Evolutionary conservation across 2,888 invertebrate genomes (phyloP), one percentile per base, ranked within the genome.

Genomic region (Matsumyia berberina): DNA sequence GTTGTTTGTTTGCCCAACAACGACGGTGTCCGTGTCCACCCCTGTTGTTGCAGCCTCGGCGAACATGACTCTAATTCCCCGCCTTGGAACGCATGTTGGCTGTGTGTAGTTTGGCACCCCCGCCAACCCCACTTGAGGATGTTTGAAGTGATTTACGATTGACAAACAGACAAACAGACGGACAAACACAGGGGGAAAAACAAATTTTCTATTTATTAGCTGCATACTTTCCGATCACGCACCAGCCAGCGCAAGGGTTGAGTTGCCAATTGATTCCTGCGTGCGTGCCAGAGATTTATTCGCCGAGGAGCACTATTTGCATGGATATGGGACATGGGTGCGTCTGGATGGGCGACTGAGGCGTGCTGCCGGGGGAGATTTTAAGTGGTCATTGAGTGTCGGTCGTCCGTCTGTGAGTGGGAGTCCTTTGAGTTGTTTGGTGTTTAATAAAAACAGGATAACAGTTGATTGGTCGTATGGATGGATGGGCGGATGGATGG

Each of bases 81-180:
- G 70, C 6, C 53, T 55, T 57, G 17, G 67, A 44, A 70, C 74
- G 74, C 74, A 76, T 80, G 85, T 78, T 74, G 39, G 62, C 37
- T 49, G 12, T 49, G 12, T 66, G 79, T 70, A 17, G 35, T 64
- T 11, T 55, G 70, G 70, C 76, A 80, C 66, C 80, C 85, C 64
- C 62, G 39, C 42, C 53, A 4, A 3, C 42, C 37, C 11, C 49
- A 57, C 69, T 83, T 44, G 66, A 80, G 49, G 74, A 80, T 76
- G 60, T 64, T 85, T 74, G 80, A 74, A 85, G 74, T 85, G 85
- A 85, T 85, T 85, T 85, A 85, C 85, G 85, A 85, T 85, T 76
- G 80, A 76, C 85, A 82, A 77, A 77, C 69, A 80, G 73, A 58
- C 72, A 37, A 72, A 55, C n/a, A 11, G 55, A 73, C 62, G 49